Percentiles rank a stretch among this genome's conserved stretches.
Conservation (phyloP, 2,888 invertebrate species). For the Agrotis ipsilon region DNA sequence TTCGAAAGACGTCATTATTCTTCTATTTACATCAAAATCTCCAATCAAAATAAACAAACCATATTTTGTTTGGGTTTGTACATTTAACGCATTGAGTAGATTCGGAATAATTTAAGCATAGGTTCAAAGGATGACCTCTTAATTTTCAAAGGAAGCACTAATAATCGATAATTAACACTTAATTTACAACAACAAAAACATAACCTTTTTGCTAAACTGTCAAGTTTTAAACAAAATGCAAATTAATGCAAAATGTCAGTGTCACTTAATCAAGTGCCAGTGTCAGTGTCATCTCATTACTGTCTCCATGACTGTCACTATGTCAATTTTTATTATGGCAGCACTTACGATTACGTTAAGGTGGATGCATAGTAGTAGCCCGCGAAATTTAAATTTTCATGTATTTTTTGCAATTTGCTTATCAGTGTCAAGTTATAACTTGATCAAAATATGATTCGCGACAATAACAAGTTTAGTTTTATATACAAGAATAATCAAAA, state of each 20-base stretch:
- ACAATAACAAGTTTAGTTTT: no score
- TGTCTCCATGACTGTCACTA: conserved; percentile 7
- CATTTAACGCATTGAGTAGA: background rate
- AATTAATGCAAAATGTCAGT: background rate
- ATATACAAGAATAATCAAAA: no score
- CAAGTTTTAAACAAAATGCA: background rate
- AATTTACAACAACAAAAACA: background rate
- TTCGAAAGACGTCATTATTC: conserved; percentile 76
- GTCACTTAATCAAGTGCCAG: background rate
- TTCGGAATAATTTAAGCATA: no score
- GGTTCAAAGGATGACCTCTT: background rate
- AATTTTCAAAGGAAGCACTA: no score
- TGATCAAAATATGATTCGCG: no score
- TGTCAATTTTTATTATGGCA: background rate
- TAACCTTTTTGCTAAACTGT: conserved; percentile 9
- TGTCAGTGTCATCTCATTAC: no score
- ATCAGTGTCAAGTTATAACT: no score
- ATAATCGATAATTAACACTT: background rate
- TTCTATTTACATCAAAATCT: background rate
- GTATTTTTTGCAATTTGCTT: no score
- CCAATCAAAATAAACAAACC: conserved; percentile 20
- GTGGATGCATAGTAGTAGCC: no score
- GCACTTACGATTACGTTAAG: no score
- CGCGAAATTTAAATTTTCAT: no score
- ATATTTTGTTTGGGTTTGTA: background rate